Conservation (phyloP, 2,113 vertebrate species). For the Vulpes ferrilata region DNA sequence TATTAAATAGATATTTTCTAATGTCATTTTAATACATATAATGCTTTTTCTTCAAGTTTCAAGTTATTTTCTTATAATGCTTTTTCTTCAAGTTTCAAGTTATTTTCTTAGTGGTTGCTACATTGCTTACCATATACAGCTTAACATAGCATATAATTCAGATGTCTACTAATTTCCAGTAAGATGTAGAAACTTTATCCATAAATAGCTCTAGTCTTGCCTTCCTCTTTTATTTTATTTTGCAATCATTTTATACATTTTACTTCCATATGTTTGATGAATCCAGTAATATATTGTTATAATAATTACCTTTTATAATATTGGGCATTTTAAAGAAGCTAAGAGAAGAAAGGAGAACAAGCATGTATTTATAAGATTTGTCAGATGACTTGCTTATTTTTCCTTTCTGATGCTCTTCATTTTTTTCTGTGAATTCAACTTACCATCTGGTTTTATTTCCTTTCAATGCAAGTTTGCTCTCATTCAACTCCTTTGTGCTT, state of each 20-base stretch:
- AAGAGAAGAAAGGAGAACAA: neutral
- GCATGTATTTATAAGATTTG: neutral
- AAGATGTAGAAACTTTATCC: neutral
- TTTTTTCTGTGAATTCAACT: neutral
- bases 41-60: neutral
- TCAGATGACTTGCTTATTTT: neutral
- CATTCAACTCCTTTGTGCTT: neutral
- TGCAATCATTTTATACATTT: neutral
- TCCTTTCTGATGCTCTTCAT: neutral
- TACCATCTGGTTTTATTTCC: neutral
- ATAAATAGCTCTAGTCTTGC: neutral
- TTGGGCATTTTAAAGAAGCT: neutral
- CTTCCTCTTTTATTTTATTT: neutral
- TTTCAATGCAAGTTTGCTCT: neutral
- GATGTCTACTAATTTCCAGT: neutral
- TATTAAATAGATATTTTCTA: neutral
- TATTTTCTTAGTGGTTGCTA: neutral
- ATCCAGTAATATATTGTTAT: neutral
- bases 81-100: neutral
- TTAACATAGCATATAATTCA: neutral
- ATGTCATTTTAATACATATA: neutral
- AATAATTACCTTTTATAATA: neutral
- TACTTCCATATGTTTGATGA: neutral
- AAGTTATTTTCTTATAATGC: neutral
- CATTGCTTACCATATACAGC: neutral